Evolutionary conservation across 2,888 invertebrate genomes (phyloP).

Genomic region (Oligia fasciuncula): DNA sequence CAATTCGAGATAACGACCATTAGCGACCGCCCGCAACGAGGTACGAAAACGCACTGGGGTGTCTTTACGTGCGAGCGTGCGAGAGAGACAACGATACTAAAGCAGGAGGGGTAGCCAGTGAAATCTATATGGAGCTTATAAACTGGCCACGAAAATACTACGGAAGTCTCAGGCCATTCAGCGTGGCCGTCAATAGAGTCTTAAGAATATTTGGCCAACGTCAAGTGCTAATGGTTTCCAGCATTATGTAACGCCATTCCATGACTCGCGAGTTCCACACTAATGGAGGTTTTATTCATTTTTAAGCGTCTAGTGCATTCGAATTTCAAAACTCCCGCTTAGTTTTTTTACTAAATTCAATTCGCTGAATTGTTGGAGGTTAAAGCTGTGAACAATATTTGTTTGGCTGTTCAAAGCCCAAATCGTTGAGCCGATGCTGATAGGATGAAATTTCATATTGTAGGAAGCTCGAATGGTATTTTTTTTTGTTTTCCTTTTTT

Average conservation of each 20-base stretch:
- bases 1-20: constrained; percentile 46
- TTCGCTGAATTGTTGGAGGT: not conserved
- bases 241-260: constrained; percentile 48
- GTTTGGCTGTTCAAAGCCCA: not conserved
- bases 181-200: constrained; percentile 68
- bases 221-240: constrained; percentile 61
- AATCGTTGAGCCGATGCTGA: not conserved
- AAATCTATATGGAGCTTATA: constrained; percentile 80
- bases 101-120: constrained; percentile 72
- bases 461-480: not conserved
- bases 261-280: constrained; percentile 38
- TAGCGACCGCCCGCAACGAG: constrained; percentile 70
- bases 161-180: constrained; percentile 70
- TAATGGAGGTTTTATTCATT: constrained; percentile 49
- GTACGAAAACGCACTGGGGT: constrained; percentile 81
- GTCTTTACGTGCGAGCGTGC: constrained; percentile 69
- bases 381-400: not conserved
- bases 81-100: constrained; percentile 73
- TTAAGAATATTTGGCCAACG: constrained; percentile 61
- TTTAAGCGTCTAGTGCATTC: constrained; percentile 30
- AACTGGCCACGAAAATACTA: constrained; percentile 74
- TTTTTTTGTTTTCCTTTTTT: constrained; percentile 9
- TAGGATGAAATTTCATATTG: constrained; percentile 20
- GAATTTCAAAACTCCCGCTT: not conserved
- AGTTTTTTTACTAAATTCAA: too few relatives aligned